Evolutionary conservation across 2,797 vertebrate species (phyloP), one percentile per base, ranked within the genome.

Genomic region (Pristis pectinata): DNA sequence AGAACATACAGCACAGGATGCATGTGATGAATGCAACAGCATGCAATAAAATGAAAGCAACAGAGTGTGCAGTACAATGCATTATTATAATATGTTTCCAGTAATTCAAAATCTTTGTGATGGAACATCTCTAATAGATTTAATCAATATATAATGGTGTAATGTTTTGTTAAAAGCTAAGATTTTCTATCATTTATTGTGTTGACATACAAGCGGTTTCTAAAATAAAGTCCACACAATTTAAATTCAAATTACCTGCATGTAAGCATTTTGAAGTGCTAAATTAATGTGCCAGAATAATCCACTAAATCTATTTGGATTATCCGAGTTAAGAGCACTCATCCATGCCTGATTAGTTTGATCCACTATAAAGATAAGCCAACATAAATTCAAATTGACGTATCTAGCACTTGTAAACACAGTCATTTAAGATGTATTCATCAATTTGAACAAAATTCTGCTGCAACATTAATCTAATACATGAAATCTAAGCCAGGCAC

Each of bases 231-330:
- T 76, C 92, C 27, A 76, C 44, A 76, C 70, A n/a, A 94, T 94
- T 94, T 76, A 74, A 76, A 94, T 94, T 94, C 92, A 94, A 94
- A 94, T 94, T 94, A 94, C 92, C 92, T 94, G 70, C 44, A 76
- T 94, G 92, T 94, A 94, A 76, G 72, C 92, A 74, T 76, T 94
- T 91, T 64, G n/a, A 94, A 94, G 72, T 94, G 41, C 92, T 94
- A 94, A 94, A 94, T 94, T 94, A 76, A 76, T 53, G 70, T 94
- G 92, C 49, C 70, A 94, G 72, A 94, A 74, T 94, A 94, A 94
- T 94, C 92, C 70, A 94, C 92, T 94, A 94, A 94, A 94, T 94
- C 72, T 76, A 94, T 94, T 53, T 94, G 92, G 92, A 94, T 94
- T 94, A 94, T 76, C 92, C 49, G 17, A 94, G 92, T 94, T 74